phyloP scores from a whole-genome alignment of 2,888 invertebrate genomes.

The Baronia brevicornis region DNA sequence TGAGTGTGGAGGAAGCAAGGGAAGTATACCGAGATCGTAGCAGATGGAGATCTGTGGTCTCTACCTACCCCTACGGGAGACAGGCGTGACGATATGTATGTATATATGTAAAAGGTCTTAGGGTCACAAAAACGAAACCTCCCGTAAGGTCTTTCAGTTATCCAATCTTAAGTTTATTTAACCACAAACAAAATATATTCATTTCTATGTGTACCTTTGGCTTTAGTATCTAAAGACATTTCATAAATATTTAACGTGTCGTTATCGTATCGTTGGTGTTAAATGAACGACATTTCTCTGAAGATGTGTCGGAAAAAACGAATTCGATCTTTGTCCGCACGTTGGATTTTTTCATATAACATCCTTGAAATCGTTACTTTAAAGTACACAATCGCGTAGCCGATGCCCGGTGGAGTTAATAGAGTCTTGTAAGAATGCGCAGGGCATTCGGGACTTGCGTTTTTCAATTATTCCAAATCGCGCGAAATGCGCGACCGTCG shows the following conservation, averaged over 20 bases:
- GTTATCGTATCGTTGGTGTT: constrained; percentile 35
- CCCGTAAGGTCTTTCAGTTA: too few species aligned
- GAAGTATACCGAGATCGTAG: too few species aligned
- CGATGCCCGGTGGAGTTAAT: constrained; percentile 30
- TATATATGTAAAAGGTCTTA: too few species aligned
- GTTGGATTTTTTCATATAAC: constrained; percentile 5
- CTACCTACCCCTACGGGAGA: too few species aligned
- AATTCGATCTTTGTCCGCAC: constrained; percentile 25
- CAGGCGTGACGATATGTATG: too few species aligned
- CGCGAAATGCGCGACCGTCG: constrained; percentile 29
- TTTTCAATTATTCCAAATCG: constrained; percentile 54
- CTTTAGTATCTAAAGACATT: too few species aligned
- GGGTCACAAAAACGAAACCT: too few species aligned
- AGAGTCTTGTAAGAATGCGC: constrained; percentile 48
- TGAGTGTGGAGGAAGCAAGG: too few species aligned
- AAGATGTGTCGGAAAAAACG: constrained; percentile 42
- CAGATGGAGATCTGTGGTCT: too few species aligned
- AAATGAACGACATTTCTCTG: constrained; percentile 39
- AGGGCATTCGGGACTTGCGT: constrained; percentile 41
- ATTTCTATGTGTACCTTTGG: constrained; percentile 2
- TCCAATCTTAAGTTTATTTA: constrained; percentile 9
- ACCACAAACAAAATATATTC: constrained; percentile 2
- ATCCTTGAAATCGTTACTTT: constrained; percentile 7
- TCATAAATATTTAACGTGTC: constrained; percentile 25
- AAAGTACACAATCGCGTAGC: constrained; percentile 17